A percentile compares a stretch with the other conserved stretches of the same genome.
Conservation (phyloP, 2,113 vertebrate species). For the Erythrocercus mccallii region DNA sequence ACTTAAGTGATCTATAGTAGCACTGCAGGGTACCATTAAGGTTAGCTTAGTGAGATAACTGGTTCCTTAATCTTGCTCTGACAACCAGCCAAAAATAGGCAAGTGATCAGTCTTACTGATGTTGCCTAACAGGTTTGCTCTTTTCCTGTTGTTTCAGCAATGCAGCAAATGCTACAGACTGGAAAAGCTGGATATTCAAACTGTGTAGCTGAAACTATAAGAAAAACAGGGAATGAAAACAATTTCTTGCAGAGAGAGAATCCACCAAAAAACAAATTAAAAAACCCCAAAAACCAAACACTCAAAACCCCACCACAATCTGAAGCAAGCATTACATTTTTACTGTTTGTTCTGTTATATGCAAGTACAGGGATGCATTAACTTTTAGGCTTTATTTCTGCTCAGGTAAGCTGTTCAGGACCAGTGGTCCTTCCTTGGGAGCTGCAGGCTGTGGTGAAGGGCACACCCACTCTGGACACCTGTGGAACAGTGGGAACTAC, state of each 20-base stretch:
- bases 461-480: rapidly evolving
- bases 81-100: background rate
- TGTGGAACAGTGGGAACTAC: background rate
- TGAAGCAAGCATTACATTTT: background rate
- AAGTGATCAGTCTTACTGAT: background rate
- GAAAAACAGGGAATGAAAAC: background rate
- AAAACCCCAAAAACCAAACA: too few relatives aligned
- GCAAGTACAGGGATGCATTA: background rate
- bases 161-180: background rate
- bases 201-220: background rate
- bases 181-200: background rate
- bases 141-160: background rate
- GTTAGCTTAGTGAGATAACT: background rate
- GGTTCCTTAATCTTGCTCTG: background rate
- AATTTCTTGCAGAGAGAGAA: background rate
- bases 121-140: background rate
- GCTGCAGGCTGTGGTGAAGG: background rate
- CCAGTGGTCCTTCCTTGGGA: background rate
- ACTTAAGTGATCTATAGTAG: background rate
- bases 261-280: background rate
- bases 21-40: background rate
- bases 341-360: background rate
- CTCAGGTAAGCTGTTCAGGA: background rate
- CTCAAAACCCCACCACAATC: background rate
- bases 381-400: background rate